Conservation (phyloP, 2,113 vertebrate species). For the Willisornis vidua region DNA sequence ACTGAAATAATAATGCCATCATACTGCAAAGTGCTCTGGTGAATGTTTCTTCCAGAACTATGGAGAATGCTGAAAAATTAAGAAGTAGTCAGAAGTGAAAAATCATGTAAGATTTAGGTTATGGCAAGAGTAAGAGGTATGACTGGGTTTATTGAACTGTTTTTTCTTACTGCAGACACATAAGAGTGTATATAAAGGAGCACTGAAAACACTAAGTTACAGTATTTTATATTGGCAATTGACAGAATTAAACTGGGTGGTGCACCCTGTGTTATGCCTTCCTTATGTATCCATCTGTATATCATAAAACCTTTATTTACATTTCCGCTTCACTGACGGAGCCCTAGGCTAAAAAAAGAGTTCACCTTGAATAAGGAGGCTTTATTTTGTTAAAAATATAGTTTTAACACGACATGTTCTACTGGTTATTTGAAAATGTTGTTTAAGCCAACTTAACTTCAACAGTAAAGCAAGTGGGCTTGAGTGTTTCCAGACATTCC, state of each 20-base stretch:
- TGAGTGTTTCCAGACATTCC: background rate
- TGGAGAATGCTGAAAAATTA: background rate
- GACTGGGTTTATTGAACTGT: background rate
- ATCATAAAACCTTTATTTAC: background rate
- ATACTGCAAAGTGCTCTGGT: background rate
- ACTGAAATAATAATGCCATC: background rate
- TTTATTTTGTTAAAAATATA: fast-evolving
- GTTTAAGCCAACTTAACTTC: background rate
- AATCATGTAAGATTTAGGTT: background rate
- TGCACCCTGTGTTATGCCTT: background rate
- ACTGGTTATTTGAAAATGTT: background rate
- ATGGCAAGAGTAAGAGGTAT: background rate
- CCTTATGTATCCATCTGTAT: background rate
- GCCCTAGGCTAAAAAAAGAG: background rate
- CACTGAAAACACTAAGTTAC: background rate
- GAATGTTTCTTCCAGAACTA: background rate
- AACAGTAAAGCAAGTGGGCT: background rate
- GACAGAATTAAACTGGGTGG: background rate
- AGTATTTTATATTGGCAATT: background rate
- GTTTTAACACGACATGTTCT: background rate
- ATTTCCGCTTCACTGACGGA: background rate
- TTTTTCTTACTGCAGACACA: background rate
- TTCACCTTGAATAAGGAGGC: background rate
- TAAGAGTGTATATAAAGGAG: background rate
- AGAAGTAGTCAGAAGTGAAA: background rate